Base-by-base conservation (phyloP, 1,140 invertebrate species). In the Neodiprion virginianus region DNA sequence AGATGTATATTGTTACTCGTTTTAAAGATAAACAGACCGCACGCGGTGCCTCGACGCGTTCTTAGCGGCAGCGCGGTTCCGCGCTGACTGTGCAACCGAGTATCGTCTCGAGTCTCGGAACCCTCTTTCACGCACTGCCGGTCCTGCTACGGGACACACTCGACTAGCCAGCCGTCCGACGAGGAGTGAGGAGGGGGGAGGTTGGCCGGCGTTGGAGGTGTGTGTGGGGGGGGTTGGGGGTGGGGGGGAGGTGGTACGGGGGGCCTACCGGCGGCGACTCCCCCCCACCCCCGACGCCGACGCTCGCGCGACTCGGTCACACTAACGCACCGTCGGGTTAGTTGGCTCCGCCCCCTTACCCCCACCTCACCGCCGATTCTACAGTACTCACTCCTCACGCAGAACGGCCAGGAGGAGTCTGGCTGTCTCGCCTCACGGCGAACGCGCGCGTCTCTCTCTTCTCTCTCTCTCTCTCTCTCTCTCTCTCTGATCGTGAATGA, bases 61-160 rank as follows among this genome's bases (percentile, higher is more conserved):
- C 11, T 61, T 61, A 14, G 53, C 84, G 81, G 82, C 85, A 87
- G 86, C 86, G 87, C 87, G 82, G 84, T 86, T 84, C 85, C 86
- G 86, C 87, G 87, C 87, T 82, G 85, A 88, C 87, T 88, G 87
- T 80, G 80, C 28, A 1, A 40, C 79, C 76, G 78, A 74, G 72
- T 77, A 76, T 74, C 80, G 80, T 82, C 77, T 79, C 78, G 81
- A 81, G 84, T 86, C 85, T 87, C 23, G 14, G 67, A 69, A 21
- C 21, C 21, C 21, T 11, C 21, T 14, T 69, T 65, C 61, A 14
- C 61, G 12, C 61, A 65, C 61, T 65, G 12, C 61, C 12, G 7
- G 17, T 65, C 61, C 61, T 65, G 12, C 61, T 4, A 17, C 61
- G 12, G 12, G 12, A 17, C 61, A 17, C 61, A 40, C 28, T 40